Base-by-base conservation (phyloP, 2,797 vertebrate genomes). In the Gymnoscopelus braueri region DNA sequence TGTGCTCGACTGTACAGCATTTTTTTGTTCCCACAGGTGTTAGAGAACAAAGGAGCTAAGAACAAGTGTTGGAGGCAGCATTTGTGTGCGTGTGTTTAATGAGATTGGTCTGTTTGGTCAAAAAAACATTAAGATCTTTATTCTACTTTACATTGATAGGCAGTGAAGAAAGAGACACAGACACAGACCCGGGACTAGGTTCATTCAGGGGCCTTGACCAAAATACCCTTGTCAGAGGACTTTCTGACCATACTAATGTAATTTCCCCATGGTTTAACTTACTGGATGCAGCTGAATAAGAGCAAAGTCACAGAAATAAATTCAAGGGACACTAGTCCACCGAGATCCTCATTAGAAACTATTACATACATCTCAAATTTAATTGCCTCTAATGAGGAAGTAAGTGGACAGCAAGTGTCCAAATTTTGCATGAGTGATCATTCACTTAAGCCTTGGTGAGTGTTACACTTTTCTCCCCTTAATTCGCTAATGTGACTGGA, bases 341-440 rank as follows among this genome's bases (percentile, higher is more conserved):
- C 53, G 54, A 39, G 24, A 63, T 13, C 23, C 19, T 63, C 6
- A 15, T 44, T 62, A 35, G 24, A 53, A 48, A 32, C 0, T 0
- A 52, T 63, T 11, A 51, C 5, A 35, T 26, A 5, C 57, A 69
- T 59, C 24, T 78, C 68, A 61, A 29, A 24, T 63, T 66, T 53
- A 74, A 71, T 63, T 60, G 29, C 8, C 56, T 19, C 58, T 57
- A 72, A 75, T 0, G n/a, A 61, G 35, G 15, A 61, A 52, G 24
- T 26, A n/a, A 26, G n/a, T 49, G 50, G 47, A 51, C 15, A 47
- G n/a, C 51, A 24, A 6, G 51, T 44, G 24, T 0, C 65, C 65
- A 7, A 53, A 10, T 10, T 14, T 62, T 19, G 55, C 55, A 47
- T 52, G 50, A 60, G 52, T 50, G 24, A 66, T 48, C 9, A 10